Percentiles rank a stretch among this genome's conserved stretches.
Evolutionary conservation across 2,888 invertebrate genomes (phyloP).

Genomic region (Xanthia togata): DNA sequence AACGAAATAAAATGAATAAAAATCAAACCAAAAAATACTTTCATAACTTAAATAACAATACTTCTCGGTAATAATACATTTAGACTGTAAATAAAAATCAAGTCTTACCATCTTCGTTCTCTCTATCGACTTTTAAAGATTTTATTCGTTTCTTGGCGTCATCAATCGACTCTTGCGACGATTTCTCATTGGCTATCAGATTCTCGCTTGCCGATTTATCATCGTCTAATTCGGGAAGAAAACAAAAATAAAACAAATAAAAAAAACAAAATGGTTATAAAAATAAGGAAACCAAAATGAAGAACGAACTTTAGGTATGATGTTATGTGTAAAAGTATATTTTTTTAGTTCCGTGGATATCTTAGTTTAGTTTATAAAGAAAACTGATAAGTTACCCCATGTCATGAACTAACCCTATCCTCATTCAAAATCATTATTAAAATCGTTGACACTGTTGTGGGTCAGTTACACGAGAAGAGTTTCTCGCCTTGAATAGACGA

Average conservation of each 20-base stretch:
- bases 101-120: slow-evolving; percentile 87
- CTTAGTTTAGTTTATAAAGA: too few species aligned
- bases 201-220: slow-evolving; percentile 79
- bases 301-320: background rate
- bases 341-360: background rate
- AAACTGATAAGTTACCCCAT: background rate
- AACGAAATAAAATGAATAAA: slow-evolving; percentile 3
- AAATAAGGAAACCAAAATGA: slow-evolving; percentile 13
- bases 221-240: slow-evolving; percentile 70
- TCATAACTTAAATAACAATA: slow-evolving; percentile 39
- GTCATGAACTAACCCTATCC: background rate
- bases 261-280: slow-evolving; percentile 53
- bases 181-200: slow-evolving; percentile 79
- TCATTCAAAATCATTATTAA: background rate
- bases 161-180: slow-evolving; percentile 84
- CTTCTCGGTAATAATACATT: slow-evolving; percentile 33
- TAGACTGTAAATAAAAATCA: slow-evolving; percentile 45
- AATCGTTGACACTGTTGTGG: background rate
- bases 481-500: background rate
- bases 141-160: slow-evolving; percentile 87
- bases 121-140: slow-evolving; percentile 87
- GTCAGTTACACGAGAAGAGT: background rate
- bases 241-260: slow-evolving; percentile 65
- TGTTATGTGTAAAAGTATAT: background rate
- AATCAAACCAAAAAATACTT: slow-evolving; percentile 10